A percentile compares a stretch with the other conserved stretches of the same genome.
phyloP scores from a whole-genome alignment of 2,113 vertebrate genomes.

The Entosphenus tridentatus region DNA sequence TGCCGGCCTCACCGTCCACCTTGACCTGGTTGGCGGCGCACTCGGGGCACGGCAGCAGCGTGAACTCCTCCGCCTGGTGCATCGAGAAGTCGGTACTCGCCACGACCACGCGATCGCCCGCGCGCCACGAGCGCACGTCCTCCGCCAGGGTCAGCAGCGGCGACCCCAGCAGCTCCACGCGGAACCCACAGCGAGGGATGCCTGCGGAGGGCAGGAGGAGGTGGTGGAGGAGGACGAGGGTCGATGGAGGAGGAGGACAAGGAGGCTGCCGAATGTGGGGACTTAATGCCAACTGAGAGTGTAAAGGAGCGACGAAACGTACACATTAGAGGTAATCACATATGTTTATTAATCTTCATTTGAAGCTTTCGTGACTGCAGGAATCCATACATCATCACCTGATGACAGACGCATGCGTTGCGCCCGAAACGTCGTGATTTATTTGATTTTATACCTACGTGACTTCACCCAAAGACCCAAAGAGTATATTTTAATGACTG shows the following conservation, averaged over 20 bases:
- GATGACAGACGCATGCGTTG: no score
- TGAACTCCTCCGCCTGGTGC: slow-evolving; percentile 20
- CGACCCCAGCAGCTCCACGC: slow-evolving; percentile 16
- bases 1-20: slow-evolving; percentile 16
- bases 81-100: slow-evolving; percentile 19
- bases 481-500: no score
- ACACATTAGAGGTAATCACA: no score
- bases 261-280: background rate
- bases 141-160: slow-evolving; percentile 17
- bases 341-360: no score
- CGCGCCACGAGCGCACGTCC: slow-evolving; percentile 18
- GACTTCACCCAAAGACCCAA: no score
- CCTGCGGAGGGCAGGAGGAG: slow-evolving; percentile 7
- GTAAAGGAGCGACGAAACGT: background rate
- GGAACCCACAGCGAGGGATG: slow-evolving; percentile 16
- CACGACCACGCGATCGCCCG: slow-evolving; percentile 14
- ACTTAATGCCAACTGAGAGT: background rate
- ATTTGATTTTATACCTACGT: no score
- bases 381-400: no score
- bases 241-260: slow-evolving; percentile 8
- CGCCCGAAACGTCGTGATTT: no score
- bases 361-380: no score
- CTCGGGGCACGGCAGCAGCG: slow-evolving; percentile 17
- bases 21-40: slow-evolving; percentile 19
- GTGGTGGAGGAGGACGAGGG: no score